Evolutionary conservation across 2,113 vertebrate species (phyloP).

Genomic region (Chascanopsetta lugubris): DNA sequence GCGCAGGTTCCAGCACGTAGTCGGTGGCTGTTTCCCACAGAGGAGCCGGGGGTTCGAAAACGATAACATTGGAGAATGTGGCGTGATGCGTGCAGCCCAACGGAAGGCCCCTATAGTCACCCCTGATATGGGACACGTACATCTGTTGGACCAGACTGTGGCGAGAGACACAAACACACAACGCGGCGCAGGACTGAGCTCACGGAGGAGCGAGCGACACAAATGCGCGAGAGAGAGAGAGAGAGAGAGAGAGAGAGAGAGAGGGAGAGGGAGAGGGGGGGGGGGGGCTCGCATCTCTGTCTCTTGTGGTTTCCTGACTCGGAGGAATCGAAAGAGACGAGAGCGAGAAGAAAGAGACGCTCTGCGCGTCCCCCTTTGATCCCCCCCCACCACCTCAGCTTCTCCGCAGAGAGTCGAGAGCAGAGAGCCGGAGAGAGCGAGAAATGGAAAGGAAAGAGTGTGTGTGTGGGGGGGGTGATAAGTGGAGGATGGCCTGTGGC

Average conservation of each 20-base stretch:
- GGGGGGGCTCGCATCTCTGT: neutral
- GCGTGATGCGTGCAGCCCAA: too few relatives aligned
- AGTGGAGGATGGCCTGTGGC: neutral
- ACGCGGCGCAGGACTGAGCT: neutral
- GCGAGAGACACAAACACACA: neutral
- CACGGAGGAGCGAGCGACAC: slow-evolving; percentile 16
- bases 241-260: slow-evolving; percentile 5
- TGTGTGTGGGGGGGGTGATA: neutral
- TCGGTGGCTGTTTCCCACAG: too few relatives aligned
- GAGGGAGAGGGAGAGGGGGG: neutral
- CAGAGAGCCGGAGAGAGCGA: neutral
- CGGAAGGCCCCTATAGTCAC: too few relatives aligned
- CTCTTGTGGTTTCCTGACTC: slow-evolving; percentile 31
- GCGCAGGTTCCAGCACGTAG: neutral
- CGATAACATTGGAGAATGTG: too few relatives aligned
- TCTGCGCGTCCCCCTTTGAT: neutral
- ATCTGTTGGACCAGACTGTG: too few relatives aligned
- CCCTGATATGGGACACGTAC: too few relatives aligned
- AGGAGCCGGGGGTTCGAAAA: too few relatives aligned
- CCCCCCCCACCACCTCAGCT: neutral
- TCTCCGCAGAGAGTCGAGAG: neutral
- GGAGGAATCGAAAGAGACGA: neutral
- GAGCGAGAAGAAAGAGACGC: neutral
- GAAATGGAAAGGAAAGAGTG: neutral
- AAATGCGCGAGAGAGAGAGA: neutral